A percentile compares a stretch with the other conserved stretches of the same genome.
These are phyloP conservation scores for Pocota personata DNA, from an alignment of 2,888 invertebrate genomes.

Conservation along the genomic window DNA sequence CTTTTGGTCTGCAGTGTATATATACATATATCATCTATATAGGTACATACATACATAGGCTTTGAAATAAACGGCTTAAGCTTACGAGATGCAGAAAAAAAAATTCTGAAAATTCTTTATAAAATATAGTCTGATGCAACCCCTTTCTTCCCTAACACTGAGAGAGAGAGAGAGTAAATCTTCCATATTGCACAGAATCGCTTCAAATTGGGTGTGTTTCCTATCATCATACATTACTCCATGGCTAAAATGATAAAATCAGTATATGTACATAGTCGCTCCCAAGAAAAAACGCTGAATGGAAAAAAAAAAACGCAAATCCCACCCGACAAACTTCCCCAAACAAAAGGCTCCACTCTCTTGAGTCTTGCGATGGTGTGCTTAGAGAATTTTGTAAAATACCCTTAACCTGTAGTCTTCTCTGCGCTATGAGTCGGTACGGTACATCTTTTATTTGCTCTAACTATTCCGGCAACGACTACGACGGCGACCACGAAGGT, in stretches of 20 bases:
- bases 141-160: no score
- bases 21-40: no score
- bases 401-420: constrained; percentile 53
- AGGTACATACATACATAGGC: no score
- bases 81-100: no score
- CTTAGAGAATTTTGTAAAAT: constrained; percentile 35
- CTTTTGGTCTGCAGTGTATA: no score
- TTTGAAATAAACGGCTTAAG: no score
- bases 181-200: constrained; percentile 47
- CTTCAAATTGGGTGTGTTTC: constrained; percentile 59
- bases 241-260: constrained; percentile 29
- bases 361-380: constrained; percentile 35
- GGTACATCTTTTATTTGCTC: constrained; percentile 67
- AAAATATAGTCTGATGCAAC: no score
- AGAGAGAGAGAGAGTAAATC: constrained; percentile 5
- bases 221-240: background rate
- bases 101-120: no score
- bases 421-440: constrained; percentile 72
- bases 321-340: constrained; percentile 30
- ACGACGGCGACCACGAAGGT: constrained; percentile 62
- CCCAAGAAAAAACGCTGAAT: background rate
- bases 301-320: constrained; percentile 5
- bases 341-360: constrained; percentile 6
- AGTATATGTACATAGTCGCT: constrained; percentile 40
- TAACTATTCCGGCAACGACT: constrained; percentile 58